A percentile compares a stretch with the other conserved stretches of the same genome.
Conservation (phyloP, 2,888 invertebrate genomes). For the Eupithecia vulgata region DNA sequence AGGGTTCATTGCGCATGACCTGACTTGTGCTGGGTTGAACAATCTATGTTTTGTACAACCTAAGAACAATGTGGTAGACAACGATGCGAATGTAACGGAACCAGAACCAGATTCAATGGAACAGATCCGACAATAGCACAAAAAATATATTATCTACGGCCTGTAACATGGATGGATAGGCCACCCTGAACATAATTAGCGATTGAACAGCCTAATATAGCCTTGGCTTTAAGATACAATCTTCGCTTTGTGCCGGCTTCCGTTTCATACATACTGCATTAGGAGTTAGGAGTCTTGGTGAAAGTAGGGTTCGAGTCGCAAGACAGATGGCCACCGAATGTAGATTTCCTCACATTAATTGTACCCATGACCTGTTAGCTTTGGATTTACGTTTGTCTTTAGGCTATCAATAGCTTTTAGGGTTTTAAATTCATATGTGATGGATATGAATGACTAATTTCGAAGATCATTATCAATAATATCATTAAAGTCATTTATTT, state of each 20-base stretch:
- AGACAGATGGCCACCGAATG: not conserved
- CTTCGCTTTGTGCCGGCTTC: constrained; percentile 1
- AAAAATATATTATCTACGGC: constrained; percentile 23
- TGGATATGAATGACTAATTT: not conserved
- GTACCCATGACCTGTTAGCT: constrained; percentile 1
- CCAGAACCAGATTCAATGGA: constrained; percentile 43
- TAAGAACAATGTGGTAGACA: constrained; percentile 33
- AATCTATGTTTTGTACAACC: constrained; percentile 45
- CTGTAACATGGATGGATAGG: constrained; percentile 4
- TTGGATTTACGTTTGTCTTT: not conserved
- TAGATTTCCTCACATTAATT: constrained; percentile 6
- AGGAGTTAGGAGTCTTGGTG: constrained; percentile 12
- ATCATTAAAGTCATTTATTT: too few relatives aligned
- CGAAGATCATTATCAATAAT: not conserved
- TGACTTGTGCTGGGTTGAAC: constrained; percentile 61
- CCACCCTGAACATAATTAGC: constrained; percentile 14
- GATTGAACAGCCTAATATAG: constrained; percentile 13
- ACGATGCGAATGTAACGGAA: constrained; percentile 55
- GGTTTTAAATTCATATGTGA: not conserved
- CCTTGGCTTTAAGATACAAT: constrained; percentile 12
- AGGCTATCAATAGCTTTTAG: not conserved
- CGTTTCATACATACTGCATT: constrained; percentile 17
- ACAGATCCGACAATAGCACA: constrained; percentile 37
- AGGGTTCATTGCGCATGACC: constrained; percentile 68
- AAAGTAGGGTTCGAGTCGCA: constrained; percentile 6